Percentiles rank a stretch among this genome's conserved stretches.
Evolutionary conservation across 2,888 invertebrate species (phyloP).

Genomic region (Sylvicola fuscatus): DNA sequence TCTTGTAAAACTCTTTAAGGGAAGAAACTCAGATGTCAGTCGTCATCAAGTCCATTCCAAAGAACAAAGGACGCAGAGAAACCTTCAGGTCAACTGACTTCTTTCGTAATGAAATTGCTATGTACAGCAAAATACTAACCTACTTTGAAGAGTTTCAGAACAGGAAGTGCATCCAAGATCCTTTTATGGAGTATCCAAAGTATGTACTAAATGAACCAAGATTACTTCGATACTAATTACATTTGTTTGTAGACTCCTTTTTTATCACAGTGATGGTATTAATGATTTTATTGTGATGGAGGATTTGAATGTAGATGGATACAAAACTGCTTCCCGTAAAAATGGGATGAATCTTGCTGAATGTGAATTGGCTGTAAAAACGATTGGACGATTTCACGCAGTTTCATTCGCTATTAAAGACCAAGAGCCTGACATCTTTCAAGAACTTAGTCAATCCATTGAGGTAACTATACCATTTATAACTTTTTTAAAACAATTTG

Average conservation of each 20-base stretch:
- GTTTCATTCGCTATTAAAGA: conserved; percentile 36
- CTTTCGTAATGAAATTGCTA: conserved; percentile 46
- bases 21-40: conserved; percentile 27
- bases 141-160: conserved; percentile 18
- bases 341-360: conserved; percentile 31
- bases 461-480: conserved; percentile 14
- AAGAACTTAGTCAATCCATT: conserved; percentile 21
- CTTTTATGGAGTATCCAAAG: conserved; percentile 30
- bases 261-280: conserved; percentile 28
- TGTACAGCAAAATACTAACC: conserved; percentile 30
- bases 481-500: conserved; percentile 5
- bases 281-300: conserved; percentile 35
- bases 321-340: conserved; percentile 25
- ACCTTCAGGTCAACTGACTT: conserved; percentile 44
- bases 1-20: conserved; percentile 6
- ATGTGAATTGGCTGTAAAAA: conserved; percentile 28
- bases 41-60: conserved; percentile 44
- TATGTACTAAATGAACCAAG: background rate
- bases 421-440: conserved; percentile 29
- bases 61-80: conserved; percentile 35
- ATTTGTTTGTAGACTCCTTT: conserved; percentile 16
- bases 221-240: background rate
- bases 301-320: conserved; percentile 29
- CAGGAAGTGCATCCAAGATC: conserved; percentile 18
- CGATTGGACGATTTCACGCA: conserved; percentile 36